These are phyloP conservation scores for Drosophila pachea DNA, from an alignment of 1,140 invertebrate species.

Conservation along the genomic window DNA sequence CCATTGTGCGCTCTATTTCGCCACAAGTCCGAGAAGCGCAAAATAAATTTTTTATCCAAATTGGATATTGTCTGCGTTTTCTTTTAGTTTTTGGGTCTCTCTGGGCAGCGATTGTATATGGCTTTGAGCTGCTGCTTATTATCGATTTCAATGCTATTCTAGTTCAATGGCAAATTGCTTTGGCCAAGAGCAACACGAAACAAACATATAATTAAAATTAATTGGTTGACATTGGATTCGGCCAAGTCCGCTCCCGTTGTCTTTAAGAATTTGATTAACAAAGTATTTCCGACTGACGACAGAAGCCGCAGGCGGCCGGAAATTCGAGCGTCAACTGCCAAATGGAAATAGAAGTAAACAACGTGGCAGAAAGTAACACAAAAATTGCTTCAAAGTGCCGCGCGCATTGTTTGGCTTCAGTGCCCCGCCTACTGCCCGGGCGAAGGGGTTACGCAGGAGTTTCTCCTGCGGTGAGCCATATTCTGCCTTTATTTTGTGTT, in stretches of 20 bases:
- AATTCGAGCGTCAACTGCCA: slow-evolving; percentile 64
- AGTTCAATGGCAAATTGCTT: slow-evolving; percentile 51
- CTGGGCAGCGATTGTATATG: slow-evolving; percentile 36
- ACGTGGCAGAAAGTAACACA: slow-evolving; percentile 31
- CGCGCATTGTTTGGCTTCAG: slow-evolving; percentile 43
- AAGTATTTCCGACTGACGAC: slow-evolving; percentile 56
- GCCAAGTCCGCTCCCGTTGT: slow-evolving; percentile 37
- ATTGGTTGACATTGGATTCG: slow-evolving; percentile 59
- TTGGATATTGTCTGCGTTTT: slow-evolving; percentile 37
- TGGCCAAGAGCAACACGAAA: slow-evolving; percentile 1
- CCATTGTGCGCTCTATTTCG: slow-evolving; percentile 1
- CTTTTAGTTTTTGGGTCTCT: slow-evolving; percentile 2
- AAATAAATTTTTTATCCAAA: slow-evolving; percentile 50
- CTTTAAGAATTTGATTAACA: slow-evolving; percentile 67
- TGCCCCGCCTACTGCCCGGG: neutral
- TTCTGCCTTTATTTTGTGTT: slow-evolving; percentile 17
- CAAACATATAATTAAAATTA: slow-evolving; percentile 57
- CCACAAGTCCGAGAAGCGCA: slow-evolving; percentile 5
- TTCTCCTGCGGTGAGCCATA: slow-evolving; percentile 51
- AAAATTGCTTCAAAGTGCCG: slow-evolving; percentile 51
- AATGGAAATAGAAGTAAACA: slow-evolving; percentile 42
- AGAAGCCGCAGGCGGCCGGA: slow-evolving; percentile 42
- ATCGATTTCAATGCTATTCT: slow-evolving; percentile 49
- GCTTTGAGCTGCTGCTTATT: slow-evolving; percentile 35
- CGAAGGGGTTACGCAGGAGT: slow-evolving; percentile 65